Evolutionary conservation across 2,888 invertebrate genomes (phyloP), one percentile per base, ranked within the genome.

Genomic region (Scotopteryx bipunctaria): DNA sequence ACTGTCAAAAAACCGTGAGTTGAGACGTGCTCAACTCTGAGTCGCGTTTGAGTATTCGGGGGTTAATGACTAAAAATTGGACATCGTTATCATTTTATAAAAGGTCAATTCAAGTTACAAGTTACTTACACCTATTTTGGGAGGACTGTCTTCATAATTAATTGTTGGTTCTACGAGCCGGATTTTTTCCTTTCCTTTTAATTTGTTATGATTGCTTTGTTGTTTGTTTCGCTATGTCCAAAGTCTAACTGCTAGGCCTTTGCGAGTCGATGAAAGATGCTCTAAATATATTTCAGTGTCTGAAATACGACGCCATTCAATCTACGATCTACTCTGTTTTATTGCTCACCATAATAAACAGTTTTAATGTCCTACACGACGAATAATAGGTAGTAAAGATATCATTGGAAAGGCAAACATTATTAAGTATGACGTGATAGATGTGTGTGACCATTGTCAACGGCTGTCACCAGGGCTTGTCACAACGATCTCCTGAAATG

Each of bases 291-390:
- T 42, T 46, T 52, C 36, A 46, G 37, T 19, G 37, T 32, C 25
- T 35, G 16, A 21, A 31, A 14, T 11, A 45, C 49, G 54, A 25
- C 53, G 55, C 53, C 55, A 32, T 56, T 51, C 36, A 36, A 58
- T 58, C 29, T 42, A 16, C 36, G 32, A 58, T 58, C 29, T 42
- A 16, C 11, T 19, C 17, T 11, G 15, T 31, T 38, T 52, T 46
- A 52, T 49, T 29, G 6, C 42, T 5, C 17, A 16, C 42, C 25
- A 32, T 52, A 46, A 42, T 46, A 52, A 44, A 27, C 15, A 19
- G 25, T 46, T 52, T 36, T 42, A 27, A 45, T 46, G 31, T 31
- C 19, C 36, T 25, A 42, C 13, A 21, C 23, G 37, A 14, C 23
- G 43, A 13, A 37, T 43, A 43, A 41, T 42, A 15, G 42, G 37